Evolutionary conservation across 2,113 vertebrate genomes (phyloP).

Genomic region (Myiopsitta monachus): DNA sequence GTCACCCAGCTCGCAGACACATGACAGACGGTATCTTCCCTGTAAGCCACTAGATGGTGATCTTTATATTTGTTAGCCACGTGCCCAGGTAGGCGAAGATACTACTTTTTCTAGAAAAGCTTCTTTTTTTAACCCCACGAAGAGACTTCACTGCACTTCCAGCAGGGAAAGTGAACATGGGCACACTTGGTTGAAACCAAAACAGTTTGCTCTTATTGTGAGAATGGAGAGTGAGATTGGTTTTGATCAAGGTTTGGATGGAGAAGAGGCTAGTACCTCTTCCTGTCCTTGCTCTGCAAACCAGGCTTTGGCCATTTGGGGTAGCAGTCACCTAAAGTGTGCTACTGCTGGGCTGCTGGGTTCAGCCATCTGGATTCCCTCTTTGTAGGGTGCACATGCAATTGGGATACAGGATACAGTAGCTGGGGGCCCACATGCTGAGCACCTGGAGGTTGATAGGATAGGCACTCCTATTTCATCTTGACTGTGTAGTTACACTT

Average conservation of each 20-base stretch:
- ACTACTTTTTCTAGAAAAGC: background rate
- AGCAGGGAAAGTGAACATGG: background rate
- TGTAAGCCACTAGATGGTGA: conserved; percentile 63
- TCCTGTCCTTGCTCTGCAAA: background rate
- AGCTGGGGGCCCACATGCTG: background rate
- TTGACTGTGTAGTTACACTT: background rate
- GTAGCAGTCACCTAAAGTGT: background rate
- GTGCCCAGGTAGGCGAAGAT: conserved; percentile 27
- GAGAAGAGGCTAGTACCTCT: background rate
- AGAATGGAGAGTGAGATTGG: background rate
- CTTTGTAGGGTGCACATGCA: background rate
- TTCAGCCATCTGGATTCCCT: background rate
- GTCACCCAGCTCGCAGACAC: background rate
- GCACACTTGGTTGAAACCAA: background rate
- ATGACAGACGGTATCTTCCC: conserved; percentile 5
- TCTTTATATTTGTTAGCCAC: conserved; percentile 59
- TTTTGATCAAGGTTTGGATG: background rate
- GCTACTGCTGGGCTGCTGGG: background rate
- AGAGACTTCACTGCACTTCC: background rate
- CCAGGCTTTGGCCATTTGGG: background rate
- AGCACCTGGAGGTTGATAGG: background rate
- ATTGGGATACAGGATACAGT: background rate
- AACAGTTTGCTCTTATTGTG: background rate
- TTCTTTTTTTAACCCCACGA: background rate
- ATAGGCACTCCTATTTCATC: background rate